Evolutionary conservation across 1,140 invertebrate species (phyloP), one percentile per base, ranked within the genome.

Genomic region (Drosophila kohkoa): DNA sequence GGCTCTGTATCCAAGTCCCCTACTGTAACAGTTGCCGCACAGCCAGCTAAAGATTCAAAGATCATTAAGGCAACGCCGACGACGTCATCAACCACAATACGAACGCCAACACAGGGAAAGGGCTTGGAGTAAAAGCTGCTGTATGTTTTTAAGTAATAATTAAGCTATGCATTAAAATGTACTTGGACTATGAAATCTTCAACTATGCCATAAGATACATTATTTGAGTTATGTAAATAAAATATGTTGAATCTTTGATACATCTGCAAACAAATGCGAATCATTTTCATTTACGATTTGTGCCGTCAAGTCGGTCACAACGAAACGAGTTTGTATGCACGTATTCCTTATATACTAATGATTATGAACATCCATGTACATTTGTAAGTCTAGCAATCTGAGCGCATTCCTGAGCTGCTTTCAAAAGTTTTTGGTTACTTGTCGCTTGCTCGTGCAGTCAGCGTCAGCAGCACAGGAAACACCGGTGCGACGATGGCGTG

Each of bases 1-100:
- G 67, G 66, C 3, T 25, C 80, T 5, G 46, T 78, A 1, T 25
- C 81, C 16, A 89, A 88, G 64, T 11, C 73, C 57, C n/a, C 63
- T 30, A 32, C 65, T 20, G 8, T 74, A 25, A 74, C 71, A 11
- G 16, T 74, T 38, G 15, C 48, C 16, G 30, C 55, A 1, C 71
- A 68, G 13, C n/a, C 28, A 5, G 13, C 10, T 32, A 74, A 69
- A 13, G 65, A 69, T 16, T 1, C 49, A 1, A 83, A 83, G 46
- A 55, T 83, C 5, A 77, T 80, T 1, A 83, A 77, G 15, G 32
- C 79, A 11, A 45, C 68, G 25, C 2, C 75, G n/a, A 30, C 74
- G 5, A 13, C 38, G 2, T 7, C 16, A 5, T 7, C 16, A 6
- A 4, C 45, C 49, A 13, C 38, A 52, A 55, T 32, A 4, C 49